Percentiles rank a stretch among this genome's conserved stretches.
These are phyloP conservation scores for Caenorhabditis doughertyi DNA, from an alignment of 2,888 invertebrate species.

Conservation along the genomic window DNA sequence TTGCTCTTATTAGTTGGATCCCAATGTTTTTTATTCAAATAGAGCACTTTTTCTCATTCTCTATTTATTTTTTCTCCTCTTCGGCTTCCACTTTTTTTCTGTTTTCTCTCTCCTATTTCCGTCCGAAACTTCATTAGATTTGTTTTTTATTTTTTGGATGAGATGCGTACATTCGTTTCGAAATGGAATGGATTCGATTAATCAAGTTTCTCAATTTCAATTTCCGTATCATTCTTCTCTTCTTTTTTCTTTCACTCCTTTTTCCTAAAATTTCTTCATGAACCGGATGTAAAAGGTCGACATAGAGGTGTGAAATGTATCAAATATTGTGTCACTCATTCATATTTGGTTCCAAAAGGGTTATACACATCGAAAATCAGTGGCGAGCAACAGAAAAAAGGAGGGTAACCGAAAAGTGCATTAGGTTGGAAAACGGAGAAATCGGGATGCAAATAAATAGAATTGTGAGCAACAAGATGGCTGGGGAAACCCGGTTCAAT, in stretches of 20 bases:
- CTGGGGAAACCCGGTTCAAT: constrained; percentile 5
- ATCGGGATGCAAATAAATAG: constrained; percentile 18
- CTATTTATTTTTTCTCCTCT: constrained; percentile 20
- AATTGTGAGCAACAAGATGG: constrained; percentile 22
- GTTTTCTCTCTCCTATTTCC: constrained; percentile 4
- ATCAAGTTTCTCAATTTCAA: constrained; percentile 47
- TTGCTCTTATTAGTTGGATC: background rate
- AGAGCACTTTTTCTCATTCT: constrained; percentile 11
- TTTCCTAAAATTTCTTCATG: background rate
- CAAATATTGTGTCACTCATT: constrained; percentile 15
- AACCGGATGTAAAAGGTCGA: constrained; percentile 15
- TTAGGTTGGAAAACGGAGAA: constrained; percentile 42
- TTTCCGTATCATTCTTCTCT: constrained; percentile 2
- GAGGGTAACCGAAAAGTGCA: constrained; percentile 36
- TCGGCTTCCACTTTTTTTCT: constrained; percentile 3
- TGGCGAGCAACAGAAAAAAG: constrained; percentile 1
- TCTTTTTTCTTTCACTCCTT: background rate
- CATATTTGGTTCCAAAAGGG: constrained; percentile 19
- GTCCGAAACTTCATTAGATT: constrained; percentile 26
- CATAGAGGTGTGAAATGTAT: background rate
- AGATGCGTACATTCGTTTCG: constrained; percentile 15
- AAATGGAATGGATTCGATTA: constrained; percentile 29
- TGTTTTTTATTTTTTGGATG: constrained; percentile 4
- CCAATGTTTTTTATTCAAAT: constrained; percentile 7
- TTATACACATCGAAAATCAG: constrained; percentile 41